Evolutionary conservation across 2,113 vertebrate species (phyloP).

Genomic region (Uria lomvia): DNA sequence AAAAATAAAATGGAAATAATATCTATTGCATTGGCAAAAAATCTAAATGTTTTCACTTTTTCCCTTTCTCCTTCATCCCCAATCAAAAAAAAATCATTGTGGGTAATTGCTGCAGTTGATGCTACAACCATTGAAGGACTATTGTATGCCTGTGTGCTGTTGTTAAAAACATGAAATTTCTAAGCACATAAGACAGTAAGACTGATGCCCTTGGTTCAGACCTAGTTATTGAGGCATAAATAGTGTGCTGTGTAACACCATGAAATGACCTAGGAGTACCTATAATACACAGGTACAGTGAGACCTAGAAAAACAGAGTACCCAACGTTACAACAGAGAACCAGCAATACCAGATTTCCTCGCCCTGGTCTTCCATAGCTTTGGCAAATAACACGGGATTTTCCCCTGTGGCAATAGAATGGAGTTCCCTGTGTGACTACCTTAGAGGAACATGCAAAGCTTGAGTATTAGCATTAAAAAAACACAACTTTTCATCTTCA

Average conservation of each 20-base stretch:
- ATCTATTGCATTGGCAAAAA: not conserved
- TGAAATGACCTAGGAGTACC: not conserved
- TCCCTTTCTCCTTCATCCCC: not conserved
- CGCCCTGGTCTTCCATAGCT: not conserved
- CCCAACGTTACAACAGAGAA: not conserved
- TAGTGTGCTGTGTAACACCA: not conserved
- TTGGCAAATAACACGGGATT: not conserved
- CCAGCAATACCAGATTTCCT: not conserved
- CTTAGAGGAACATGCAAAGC: not conserved
- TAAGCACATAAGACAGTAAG: not conserved
- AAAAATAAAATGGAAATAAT: not conserved
- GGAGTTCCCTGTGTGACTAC: not conserved
- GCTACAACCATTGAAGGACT: not conserved
- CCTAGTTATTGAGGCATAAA: conserved; percentile 10
- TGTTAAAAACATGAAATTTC: not conserved
- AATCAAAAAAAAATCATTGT: not conserved
- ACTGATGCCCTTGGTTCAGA: not conserved
- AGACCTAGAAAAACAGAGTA: not conserved
- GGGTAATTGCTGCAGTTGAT: not conserved
- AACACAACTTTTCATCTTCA: not conserved
- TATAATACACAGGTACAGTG: not conserved
- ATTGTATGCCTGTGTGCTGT: not conserved
- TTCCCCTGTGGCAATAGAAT: not conserved
- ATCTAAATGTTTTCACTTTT: not conserved
- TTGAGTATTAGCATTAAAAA: not conserved